Percentiles rank a stretch among this genome's conserved stretches.
Evolutionary conservation across 2,797 vertebrate genomes (phyloP).

Genomic region (Craterocephalus amniculus): DNA sequence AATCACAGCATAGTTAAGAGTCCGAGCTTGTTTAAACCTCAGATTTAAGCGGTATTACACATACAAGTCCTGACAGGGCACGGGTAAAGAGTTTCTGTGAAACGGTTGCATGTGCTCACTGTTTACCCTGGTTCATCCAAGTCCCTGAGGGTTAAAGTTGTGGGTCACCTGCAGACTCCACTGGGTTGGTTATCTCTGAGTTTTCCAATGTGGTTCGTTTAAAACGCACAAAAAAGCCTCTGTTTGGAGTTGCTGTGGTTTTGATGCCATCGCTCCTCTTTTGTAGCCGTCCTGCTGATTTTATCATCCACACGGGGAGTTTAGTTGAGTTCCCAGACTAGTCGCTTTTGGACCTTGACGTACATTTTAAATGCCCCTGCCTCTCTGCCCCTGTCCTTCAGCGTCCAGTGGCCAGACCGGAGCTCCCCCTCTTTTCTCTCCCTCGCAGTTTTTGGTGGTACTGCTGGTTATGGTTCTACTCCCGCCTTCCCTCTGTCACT

Average conservation of each 20-base stretch:
- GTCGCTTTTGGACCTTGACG: conserved; percentile 7
- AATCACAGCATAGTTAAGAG: conserved; percentile 8
- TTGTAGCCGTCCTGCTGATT: conserved; percentile 7
- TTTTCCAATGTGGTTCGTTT: conserved; percentile 2
- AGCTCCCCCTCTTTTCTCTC: conserved; percentile 21
- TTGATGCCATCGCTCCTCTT: conserved; percentile 12
- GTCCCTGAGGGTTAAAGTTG: conserved; percentile 8
- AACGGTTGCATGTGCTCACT: conserved; percentile 18
- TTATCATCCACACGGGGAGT: conserved; percentile 7
- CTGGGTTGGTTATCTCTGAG: not conserved
- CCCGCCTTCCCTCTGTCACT: conserved; percentile 14
- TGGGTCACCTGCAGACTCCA: conserved; percentile 12
- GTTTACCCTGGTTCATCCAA: not conserved
- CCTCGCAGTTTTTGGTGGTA: conserved; percentile 15
- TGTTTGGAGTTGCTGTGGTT: not conserved
- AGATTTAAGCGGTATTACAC: not conserved
- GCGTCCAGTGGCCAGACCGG: conserved; percentile 17
- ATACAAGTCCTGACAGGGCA: not conserved
- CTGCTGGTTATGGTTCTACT: conserved; percentile 38
- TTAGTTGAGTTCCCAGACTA: conserved; percentile 9
- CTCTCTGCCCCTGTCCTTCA: conserved; percentile 17
- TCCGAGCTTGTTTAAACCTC: not conserved
- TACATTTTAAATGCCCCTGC: conserved; percentile 1
- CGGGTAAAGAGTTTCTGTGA: conserved; percentile 4
- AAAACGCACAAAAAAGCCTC: conserved; percentile 2